These are phyloP conservation scores for Thaumatotibia leucotreta DNA, from an alignment of 1,140 invertebrate species.

Conservation along the genomic window DNA sequence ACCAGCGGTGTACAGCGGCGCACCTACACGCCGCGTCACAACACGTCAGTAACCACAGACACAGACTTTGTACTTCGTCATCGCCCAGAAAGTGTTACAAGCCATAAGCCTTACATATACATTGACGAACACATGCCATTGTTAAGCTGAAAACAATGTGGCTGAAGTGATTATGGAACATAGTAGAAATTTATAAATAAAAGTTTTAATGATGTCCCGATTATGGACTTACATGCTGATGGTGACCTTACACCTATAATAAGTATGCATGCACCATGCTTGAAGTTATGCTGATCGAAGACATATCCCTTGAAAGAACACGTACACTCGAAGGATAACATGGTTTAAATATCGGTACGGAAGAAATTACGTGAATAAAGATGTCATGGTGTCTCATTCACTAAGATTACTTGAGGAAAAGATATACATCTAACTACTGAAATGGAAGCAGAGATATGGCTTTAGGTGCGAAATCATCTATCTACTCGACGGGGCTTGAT, in stretches of 20 bases:
- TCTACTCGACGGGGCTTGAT: not conserved
- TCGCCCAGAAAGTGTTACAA: slow-evolving; percentile 36
- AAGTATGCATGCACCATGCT: slow-evolving; percentile 8
- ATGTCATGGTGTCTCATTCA: slow-evolving; percentile 46
- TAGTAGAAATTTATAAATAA: not conserved
- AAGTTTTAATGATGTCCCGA: slow-evolving; percentile 14
- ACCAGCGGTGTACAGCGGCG: slow-evolving; percentile 82
- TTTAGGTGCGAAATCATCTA: slow-evolving; percentile 21
- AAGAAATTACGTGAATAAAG: slow-evolving; percentile 43
- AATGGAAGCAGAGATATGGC: slow-evolving; percentile 14
- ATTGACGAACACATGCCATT: slow-evolving; percentile 24
- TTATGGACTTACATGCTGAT: not conserved
- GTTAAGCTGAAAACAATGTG: slow-evolving; percentile 11
- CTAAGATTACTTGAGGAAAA: slow-evolving; percentile 18
- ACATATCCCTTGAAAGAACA: slow-evolving; percentile 37
- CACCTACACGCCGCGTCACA: slow-evolving; percentile 72
- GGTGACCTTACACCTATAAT: slow-evolving; percentile 5
- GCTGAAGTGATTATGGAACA: slow-evolving; percentile 1
- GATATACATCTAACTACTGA: slow-evolving; percentile 9
- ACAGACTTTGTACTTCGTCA: slow-evolving; percentile 45
- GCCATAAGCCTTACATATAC: slow-evolving; percentile 23
- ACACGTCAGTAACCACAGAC: slow-evolving; percentile 57
- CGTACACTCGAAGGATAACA: slow-evolving; percentile 45
- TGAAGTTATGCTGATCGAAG: not conserved
- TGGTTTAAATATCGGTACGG: slow-evolving; percentile 14